phyloP scores from a whole-genome alignment of 1,140 invertebrate genomes.

The Drosophila sp. region DNA sequence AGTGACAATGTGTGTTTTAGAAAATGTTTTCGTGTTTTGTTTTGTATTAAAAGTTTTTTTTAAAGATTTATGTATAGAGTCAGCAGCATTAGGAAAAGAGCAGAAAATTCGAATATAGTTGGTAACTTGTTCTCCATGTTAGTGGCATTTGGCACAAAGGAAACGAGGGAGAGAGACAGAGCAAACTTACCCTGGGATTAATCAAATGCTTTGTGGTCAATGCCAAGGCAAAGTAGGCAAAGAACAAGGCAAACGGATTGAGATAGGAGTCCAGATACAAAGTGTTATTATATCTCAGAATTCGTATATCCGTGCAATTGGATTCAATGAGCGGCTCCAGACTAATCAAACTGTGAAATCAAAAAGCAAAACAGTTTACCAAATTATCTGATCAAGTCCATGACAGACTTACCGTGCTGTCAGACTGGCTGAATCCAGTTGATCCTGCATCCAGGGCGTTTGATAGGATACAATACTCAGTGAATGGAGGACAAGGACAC shows the following conservation, averaged over 20 bases:
- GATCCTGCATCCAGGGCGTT: constrained; percentile 91
- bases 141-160: constrained; percentile 30
- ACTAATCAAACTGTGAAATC: constrained; percentile 87
- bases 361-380: neutral
- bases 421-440: constrained; percentile 86
- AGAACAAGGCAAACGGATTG: constrained; percentile 89
- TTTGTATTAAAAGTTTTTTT: constrained; percentile 33
- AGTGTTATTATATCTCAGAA: constrained; percentile 85
- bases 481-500: constrained; percentile 91
- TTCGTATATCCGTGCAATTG: constrained; percentile 86
- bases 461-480: constrained; percentile 93
- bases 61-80: constrained; percentile 33
- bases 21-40: constrained; percentile 31
- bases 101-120: constrained; percentile 47
- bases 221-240: constrained; percentile 89
- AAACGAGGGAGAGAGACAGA: neutral
- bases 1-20: constrained; percentile 41
- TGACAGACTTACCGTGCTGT: constrained; percentile 85
- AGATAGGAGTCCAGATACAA: constrained; percentile 89
- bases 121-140: constrained; percentile 20
- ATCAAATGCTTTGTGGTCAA: constrained; percentile 88
- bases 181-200: constrained; percentile 86
- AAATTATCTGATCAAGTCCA: neutral
- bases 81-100: constrained; percentile 51
- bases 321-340: constrained; percentile 86